Evolutionary conservation across 1,140 invertebrate genomes (phyloP).

Genomic region (Heliconius himera): DNA sequence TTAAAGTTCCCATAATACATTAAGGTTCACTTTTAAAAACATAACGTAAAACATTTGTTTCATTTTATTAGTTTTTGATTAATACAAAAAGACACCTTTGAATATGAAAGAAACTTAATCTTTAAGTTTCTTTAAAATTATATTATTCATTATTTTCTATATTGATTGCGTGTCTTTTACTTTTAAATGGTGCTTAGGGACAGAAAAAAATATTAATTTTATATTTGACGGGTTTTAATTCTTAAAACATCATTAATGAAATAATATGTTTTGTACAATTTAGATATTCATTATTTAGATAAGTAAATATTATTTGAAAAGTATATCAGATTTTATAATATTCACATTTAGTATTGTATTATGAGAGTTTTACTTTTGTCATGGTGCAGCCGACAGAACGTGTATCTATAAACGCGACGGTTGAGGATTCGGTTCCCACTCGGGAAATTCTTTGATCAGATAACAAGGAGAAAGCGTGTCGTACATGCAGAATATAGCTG

Average conservation of each 20-base stretch:
- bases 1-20: no score
- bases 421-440: no score
- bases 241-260: no score
- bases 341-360: neutral
- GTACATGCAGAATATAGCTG: no score
- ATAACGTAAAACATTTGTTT: neutral
- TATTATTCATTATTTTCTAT: neutral
- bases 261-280: no score
- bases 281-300: neutral
- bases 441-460: no score
- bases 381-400: no score
- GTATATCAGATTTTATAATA: neutral
- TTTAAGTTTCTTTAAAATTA: neutral
- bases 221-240: neutral
- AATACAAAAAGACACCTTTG: neutral
- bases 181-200: neutral
- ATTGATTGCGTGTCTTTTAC: slow-evolving; percentile 3
- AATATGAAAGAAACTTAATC: no score
- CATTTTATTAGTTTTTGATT: neutral
- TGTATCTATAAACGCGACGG: no score
- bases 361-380: neutral
- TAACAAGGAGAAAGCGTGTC: no score
- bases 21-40: neutral
- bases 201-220: neutral
- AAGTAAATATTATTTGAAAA: neutral